Percentiles rank a stretch among this genome's conserved stretches.
Conservation (phyloP, 1,140 invertebrate genomes). For the Drosophila mauritiana region DNA sequence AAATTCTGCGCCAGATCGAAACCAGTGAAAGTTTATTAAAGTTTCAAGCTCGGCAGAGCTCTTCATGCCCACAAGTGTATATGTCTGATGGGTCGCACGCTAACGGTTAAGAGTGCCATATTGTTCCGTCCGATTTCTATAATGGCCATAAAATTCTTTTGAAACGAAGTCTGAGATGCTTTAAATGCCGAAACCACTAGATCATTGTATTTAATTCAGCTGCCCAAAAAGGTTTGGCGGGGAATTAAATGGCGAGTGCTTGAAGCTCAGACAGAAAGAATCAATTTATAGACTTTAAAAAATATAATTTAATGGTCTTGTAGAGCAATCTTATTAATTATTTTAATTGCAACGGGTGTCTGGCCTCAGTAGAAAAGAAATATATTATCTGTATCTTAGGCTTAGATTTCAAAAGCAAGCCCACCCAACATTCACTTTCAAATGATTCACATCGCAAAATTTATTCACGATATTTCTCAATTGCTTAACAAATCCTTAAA, state of each 20-base stretch:
- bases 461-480: no score
- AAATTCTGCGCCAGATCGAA: constrained; percentile 64
- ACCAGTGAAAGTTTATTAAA: constrained; percentile 81
- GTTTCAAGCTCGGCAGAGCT: constrained; percentile 31
- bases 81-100: constrained; percentile 3
- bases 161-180: constrained; percentile 27
- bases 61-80: constrained; percentile 30
- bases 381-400: no score
- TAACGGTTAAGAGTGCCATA: constrained; percentile 60
- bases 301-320: neutral
- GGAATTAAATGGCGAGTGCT: constrained; percentile 1
- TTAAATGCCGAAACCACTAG: constrained; percentile 25
- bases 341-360: neutral
- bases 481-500: no score
- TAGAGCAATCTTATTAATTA: neutral
- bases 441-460: neutral
- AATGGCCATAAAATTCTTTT: constrained; percentile 59
- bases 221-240: constrained; percentile 11
- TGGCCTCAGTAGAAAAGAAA: no score
- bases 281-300: constrained; percentile 5
- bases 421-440: neutral
- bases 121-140: constrained; percentile 50
- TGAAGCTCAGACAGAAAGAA: constrained; percentile 1
- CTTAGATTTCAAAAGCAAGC: neutral
- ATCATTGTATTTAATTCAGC: constrained; percentile 40